Base-by-base conservation (phyloP, 37 sponge, comb jelly and placozoan species). In the Halichondria panicea region DNA sequence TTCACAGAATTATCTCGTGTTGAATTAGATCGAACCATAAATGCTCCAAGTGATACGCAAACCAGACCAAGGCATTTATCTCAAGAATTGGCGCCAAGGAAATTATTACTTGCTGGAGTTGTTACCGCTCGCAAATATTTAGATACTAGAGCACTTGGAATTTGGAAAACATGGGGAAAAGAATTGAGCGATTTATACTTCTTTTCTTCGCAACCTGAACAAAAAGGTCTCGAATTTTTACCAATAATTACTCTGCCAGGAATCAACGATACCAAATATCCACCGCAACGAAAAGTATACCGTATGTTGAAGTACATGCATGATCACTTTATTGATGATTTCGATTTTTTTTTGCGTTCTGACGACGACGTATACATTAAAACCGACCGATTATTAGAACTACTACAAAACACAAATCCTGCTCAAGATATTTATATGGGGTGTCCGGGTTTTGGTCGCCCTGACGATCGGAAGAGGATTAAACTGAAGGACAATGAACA, bases 291-390 rank as follows among this genome's bases (percentile, higher is more conserved):
- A 21, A 88, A 81, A 66, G 89, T 89, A 36, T 91, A 87, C 71
- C 60, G 33, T 43, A 91, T 87, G 88, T 48, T 91, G 35, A 78
- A 87, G 56, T 76, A 91, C 76, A 91, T 91, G 88, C 69, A 74
- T 63, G 88, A 91, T 36, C 66, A 91, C 39, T 78, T 64, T 76
- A 87, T 87, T 40, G 80, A 91, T 34, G 65, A 87, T 41, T 91
- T 66, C 52, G 92, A 91, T 52, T 91, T 87, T 53, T 91, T 91
- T 66, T 72, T 91, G 88, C 71, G 92, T 25, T 78, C 88, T 3
- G 92, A 91, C 44, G 92, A 91, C 55, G 92, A 91, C 39, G 80
- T 82, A 2, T 91, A 87, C 50, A 70, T 83, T 1, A 75, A 78
- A 44, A 59, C 43, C 25, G 70, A 86, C 30, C 31, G 27, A 27